phyloP scores from a whole-genome alignment of 2,888 invertebrate genomes.

The Melieria omissa region DNA sequence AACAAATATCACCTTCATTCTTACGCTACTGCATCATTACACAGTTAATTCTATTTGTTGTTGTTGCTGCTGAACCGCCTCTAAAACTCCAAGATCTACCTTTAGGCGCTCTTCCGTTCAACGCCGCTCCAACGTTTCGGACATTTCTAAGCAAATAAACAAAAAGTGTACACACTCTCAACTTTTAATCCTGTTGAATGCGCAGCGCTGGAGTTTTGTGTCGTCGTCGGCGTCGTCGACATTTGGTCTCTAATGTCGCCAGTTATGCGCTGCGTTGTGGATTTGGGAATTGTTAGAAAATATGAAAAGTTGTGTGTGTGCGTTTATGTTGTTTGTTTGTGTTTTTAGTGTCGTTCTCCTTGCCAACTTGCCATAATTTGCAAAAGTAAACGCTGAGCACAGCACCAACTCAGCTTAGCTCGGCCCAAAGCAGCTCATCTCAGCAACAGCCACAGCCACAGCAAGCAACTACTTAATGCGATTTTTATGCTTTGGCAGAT shows the following conservation, averaged over 20 bases:
- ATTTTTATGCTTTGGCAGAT: constrained; percentile 9
- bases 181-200: constrained; percentile 54
- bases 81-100: too few relatives aligned
- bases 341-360: not conserved
- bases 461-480: constrained; percentile 3
- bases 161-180: constrained; percentile 35
- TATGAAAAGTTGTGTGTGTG: not conserved
- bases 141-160: not conserved
- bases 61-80: too few relatives aligned
- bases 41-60: too few relatives aligned
- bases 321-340: not conserved
- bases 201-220: too few relatives aligned
- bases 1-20: too few relatives aligned
- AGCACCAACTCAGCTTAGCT: too few relatives aligned
- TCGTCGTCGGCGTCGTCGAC: not conserved
- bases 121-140: not conserved
- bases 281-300: not conserved
- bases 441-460: not conserved
- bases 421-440: too few relatives aligned
- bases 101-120: too few relatives aligned
- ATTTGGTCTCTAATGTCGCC: not conserved
- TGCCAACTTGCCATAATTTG: not conserved
- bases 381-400: too few relatives aligned
- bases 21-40: too few relatives aligned
- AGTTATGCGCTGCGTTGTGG: not conserved